These are phyloP conservation scores for Euleptes europaea DNA, from an alignment of 2,113 vertebrate genomes.

Conservation along the genomic window DNA sequence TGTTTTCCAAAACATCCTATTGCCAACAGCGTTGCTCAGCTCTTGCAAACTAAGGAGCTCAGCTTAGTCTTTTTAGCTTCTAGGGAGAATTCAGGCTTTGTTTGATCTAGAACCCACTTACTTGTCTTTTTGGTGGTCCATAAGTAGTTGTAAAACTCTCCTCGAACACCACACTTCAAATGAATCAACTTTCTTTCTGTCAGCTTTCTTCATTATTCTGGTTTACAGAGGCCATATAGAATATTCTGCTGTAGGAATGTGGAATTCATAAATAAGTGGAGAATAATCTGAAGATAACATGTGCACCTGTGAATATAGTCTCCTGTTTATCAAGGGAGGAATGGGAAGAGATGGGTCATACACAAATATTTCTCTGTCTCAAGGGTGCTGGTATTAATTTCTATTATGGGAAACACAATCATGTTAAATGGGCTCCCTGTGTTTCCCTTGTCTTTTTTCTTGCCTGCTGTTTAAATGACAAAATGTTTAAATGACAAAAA, in stretches of 20 bases:
- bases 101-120: too few species aligned
- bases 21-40: too few species aligned
- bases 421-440: constrained; percentile 12
- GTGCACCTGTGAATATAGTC: background rate
- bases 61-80: too few species aligned
- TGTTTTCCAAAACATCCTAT: too few species aligned
- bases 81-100: too few species aligned
- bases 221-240: background rate
- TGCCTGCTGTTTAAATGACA: constrained; percentile 44
- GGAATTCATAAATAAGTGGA: background rate
- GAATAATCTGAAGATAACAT: background rate
- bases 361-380: background rate
- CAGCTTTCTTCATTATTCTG: too few species aligned
- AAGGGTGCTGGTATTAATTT: constrained; percentile 34
- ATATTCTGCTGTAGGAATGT: constrained; percentile 32
- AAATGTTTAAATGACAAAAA: too few species aligned
- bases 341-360: constrained; percentile 13
- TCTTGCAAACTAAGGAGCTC: too few species aligned
- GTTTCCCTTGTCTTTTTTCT: constrained; percentile 36
- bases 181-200: too few species aligned
- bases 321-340: constrained; percentile 14
- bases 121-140: too few species aligned
- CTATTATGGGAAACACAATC: background rate
- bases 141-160: too few species aligned
- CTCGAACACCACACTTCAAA: too few species aligned